Conservation (phyloP, 2,797 vertebrate species). For the Pantherophis vulpinus region DNA sequence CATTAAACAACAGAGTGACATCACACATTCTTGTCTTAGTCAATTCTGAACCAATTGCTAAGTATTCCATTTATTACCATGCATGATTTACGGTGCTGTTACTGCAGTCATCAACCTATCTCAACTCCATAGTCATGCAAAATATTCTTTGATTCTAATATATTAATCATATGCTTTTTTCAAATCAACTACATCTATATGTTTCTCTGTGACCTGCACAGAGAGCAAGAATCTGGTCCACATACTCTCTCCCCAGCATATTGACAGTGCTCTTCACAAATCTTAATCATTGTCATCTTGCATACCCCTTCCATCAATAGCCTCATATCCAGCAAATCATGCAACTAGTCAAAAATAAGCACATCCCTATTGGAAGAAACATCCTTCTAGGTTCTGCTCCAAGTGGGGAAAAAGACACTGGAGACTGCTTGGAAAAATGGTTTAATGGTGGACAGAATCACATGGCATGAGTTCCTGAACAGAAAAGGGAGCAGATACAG, state of each 20-base stretch:
- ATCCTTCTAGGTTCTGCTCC: too few relatives aligned
- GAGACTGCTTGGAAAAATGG: too few relatives aligned
- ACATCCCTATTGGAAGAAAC: too few relatives aligned
- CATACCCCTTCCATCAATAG: neutral
- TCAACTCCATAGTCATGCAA: neutral
- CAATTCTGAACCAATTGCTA: neutral
- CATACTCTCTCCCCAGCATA: neutral
- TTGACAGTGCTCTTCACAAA: neutral
- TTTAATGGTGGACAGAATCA: too few relatives aligned
- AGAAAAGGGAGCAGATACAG: too few relatives aligned
- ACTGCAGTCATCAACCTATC: neutral
- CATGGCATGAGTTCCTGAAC: too few relatives aligned
- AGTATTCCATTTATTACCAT: neutral
- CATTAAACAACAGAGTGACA: neutral
- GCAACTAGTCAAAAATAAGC: neutral
- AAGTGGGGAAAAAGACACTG: too few relatives aligned
- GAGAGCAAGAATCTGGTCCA: neutral
- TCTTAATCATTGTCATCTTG: neutral
- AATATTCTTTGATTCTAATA: neutral
- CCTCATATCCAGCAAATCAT: neutral
- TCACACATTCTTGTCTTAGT: neutral
- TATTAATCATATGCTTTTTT: neutral
- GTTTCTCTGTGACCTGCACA: neutral
- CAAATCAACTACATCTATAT: neutral
- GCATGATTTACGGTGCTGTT: neutral